These are phyloP conservation scores for Marasmarcha lunaedactyla DNA, from an alignment of 2,888 invertebrate genomes.

Conservation along the genomic window DNA sequence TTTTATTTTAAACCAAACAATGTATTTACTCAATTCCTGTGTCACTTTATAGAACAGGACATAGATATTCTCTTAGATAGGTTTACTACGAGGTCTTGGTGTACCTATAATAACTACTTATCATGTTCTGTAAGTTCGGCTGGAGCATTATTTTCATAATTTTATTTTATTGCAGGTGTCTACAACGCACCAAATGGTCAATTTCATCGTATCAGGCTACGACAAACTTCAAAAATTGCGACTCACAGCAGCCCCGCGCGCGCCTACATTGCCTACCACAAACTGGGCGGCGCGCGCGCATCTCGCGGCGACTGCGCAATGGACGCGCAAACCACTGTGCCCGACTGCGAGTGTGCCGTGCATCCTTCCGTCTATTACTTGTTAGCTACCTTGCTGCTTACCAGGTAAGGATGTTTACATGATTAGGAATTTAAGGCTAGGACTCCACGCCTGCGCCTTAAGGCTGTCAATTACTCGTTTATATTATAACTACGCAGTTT, in stretches of 20 bases:
- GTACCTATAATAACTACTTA: no score
- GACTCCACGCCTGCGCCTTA: no score
- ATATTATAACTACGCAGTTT: no score
- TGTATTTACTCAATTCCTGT: no score
- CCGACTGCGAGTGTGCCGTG: conserved; percentile 74
- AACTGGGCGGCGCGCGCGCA: conserved; percentile 62
- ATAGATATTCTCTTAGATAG: no score
- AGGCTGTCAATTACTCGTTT: no score
- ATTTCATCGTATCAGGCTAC: conserved; percentile 38
- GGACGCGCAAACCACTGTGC: conserved; percentile 66
- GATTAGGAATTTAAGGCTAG: conserved; percentile 2
- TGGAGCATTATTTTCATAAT: no score
- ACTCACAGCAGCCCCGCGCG: conserved; percentile 62
- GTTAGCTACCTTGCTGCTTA: conserved; percentile 69
- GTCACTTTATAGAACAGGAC: no score
- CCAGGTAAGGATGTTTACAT: conserved; percentile 35
- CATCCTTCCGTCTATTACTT: conserved; percentile 76
- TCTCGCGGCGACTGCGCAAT: no score
- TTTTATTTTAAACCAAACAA: no score
- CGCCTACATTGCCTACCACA: conserved; percentile 74
- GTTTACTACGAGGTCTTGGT: no score
- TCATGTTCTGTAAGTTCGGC: no score
- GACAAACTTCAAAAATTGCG: conserved; percentile 60
- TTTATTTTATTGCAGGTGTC: conserved; percentile 37
- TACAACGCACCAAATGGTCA: conserved; percentile 57